Evolutionary conservation across 2,797 vertebrate genomes (phyloP).

Genomic region (Pseudochaenichthys georgianus): DNA sequence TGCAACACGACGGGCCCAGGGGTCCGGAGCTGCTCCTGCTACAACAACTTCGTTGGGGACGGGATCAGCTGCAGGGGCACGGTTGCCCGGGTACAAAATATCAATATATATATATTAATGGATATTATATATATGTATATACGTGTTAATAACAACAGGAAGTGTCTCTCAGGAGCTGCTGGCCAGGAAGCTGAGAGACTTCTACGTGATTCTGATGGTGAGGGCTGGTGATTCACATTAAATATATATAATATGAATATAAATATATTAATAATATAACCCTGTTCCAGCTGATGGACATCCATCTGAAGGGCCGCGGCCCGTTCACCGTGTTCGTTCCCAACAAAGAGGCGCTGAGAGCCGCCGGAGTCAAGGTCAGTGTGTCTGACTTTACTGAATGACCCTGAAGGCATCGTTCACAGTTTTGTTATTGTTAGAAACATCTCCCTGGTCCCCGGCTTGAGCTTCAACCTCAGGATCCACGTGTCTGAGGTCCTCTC

Average conservation of each 20-base stretch:
- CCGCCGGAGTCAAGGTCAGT: neutral
- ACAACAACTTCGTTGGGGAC: conserved; percentile 82
- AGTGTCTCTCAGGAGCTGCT: conserved; percentile 85
- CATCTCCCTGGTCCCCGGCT: no score
- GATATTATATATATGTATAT: neutral
- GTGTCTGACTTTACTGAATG: neutral
- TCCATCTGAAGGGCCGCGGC: conserved; percentile 82
- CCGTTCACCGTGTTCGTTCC: conserved; percentile 93
- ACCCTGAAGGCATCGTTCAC: neutral
- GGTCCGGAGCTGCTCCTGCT: conserved; percentile 87
- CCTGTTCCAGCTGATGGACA: conserved; percentile 57
- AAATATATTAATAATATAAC: neutral
- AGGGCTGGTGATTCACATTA: conserved; percentile 21
- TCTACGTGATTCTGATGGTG: conserved; percentile 86
- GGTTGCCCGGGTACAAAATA: conserved; percentile 71
- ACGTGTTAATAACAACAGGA: neutral
- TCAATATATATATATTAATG: neutral
- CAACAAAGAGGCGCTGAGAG: conserved; percentile 19
- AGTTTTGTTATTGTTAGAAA: no score
- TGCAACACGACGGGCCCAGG: conserved; percentile 87
- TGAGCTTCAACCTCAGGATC: no score
- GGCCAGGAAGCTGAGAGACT: conserved; percentile 73
- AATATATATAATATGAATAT: neutral
- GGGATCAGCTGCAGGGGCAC: conserved; percentile 89
- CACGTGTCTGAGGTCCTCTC: no score